These are phyloP conservation scores for Parauchenoglanis punctatus DNA, from an alignment of 2,797 vertebrate genomes.

Conservation along the genomic window DNA sequence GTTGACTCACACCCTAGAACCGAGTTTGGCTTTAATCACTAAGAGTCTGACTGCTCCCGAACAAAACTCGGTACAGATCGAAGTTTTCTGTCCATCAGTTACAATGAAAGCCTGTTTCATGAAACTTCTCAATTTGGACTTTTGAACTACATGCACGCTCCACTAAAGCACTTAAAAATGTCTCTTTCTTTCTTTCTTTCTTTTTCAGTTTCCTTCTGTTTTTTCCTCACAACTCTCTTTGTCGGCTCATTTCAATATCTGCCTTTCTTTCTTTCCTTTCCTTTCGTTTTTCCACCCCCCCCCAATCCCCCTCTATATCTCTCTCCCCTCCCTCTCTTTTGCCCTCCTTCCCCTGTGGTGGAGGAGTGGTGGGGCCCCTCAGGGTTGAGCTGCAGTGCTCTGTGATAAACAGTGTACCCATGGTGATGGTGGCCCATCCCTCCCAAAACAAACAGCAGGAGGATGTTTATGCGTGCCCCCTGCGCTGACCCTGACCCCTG, in stretches of 20 bases:
- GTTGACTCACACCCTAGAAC: background rate
- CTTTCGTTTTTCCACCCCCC: conserved; percentile 7
- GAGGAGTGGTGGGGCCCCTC: conserved; percentile 62
- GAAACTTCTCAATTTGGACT: background rate
- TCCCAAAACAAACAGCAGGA: conserved; percentile 73
- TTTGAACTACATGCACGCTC: background rate
- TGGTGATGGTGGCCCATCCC: conserved; percentile 70
- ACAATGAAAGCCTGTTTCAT: background rate
- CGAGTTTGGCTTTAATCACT: background rate
- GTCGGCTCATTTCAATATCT: conserved; percentile 18
- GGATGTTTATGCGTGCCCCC: conserved; percentile 73
- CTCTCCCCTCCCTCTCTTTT: background rate
- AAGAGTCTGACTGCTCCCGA: background rate
- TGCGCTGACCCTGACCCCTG: conserved; percentile 60
- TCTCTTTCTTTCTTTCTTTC: background rate
- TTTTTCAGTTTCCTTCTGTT: background rate
- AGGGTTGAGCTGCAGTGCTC: conserved; percentile 72
- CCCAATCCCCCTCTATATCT: background rate
- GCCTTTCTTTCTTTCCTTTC: background rate
- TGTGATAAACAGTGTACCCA: conserved; percentile 76
- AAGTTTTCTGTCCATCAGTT: background rate
- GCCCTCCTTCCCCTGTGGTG: conserved; percentile 37
- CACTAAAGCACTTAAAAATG: background rate
- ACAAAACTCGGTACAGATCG: background rate
- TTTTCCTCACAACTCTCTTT: conserved; percentile 9